Conservation (phyloP, 2,797 vertebrate species). For the Tapera naevia region DNA sequence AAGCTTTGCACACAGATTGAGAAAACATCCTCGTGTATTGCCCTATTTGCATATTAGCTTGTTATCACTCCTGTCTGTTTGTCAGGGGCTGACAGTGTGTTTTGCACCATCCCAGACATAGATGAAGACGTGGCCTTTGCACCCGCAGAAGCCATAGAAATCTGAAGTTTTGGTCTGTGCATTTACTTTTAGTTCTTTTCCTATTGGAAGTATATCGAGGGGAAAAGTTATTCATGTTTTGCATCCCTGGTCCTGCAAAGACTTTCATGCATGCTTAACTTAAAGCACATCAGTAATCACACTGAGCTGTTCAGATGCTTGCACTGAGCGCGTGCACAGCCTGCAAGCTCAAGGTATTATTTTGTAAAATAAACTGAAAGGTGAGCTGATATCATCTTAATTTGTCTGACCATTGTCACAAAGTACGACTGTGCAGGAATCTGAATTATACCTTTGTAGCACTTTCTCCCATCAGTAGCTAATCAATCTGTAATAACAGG, state of each 20-base stretch:
- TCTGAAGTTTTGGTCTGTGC: neutral
- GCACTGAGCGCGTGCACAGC: neutral
- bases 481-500: neutral
- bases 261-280: neutral
- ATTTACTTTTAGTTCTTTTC: neutral
- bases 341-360: neutral
- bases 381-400: neutral
- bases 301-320: neutral
- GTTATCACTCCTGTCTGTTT: neutral
- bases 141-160: neutral
- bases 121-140: neutral
- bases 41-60: conserved; percentile 20
- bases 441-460: neutral
- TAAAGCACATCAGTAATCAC: neutral
- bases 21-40: neutral
- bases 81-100: neutral
- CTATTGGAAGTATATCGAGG: neutral
- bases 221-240: neutral
- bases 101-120: neutral
- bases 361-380: neutral
- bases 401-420: neutral
- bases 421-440: neutral
- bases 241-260: neutral
- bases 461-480: neutral
- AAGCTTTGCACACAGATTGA: neutral